Evolutionary conservation across 2,888 invertebrate species (phyloP), one percentile per base, ranked within the genome.

Genomic region (Microctonus aethiopoides): DNA sequence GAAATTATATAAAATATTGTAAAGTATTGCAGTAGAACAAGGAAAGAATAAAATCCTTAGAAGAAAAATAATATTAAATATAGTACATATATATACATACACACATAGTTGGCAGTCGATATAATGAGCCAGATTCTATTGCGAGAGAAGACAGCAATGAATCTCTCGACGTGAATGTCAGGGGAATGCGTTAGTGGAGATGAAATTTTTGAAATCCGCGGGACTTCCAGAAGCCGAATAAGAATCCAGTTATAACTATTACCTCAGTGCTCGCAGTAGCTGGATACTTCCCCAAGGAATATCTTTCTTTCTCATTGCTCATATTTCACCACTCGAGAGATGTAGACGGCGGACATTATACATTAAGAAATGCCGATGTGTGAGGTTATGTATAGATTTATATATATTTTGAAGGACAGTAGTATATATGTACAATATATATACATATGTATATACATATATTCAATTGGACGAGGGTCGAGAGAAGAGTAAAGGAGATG

Each of bases 111-210:
- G 26, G 34, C 9, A 64, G 34, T 52, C 36, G 20, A 64, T 34
- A 22, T 57, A 57, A 57, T 57, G 24, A 26, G 57, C 32, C 32
- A 41, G 61, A 63, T 67, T 56, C 68, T 67, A 67, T 41, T 73
- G 46, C 46, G 16, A n/a, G 74, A 72, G 74, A 79, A 77, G 76
- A 78, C 70, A 77, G 64, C 72, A 73, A 78, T 80, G 73, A 79
- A 79, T 82, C 80, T 78, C 54, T 82, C 80, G 68, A 71, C 80
- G 29, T 16, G 22, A 20, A 65, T 13, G 39, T 41, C 52, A 34
- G 51, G 54, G 34, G 39, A 39, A 29, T 52, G 16, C 46, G 46
- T 46, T 16, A 16, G 36, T 36, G 46, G 16, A 16, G 46, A 60
- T 63, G 39, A 70, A 32, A 73, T 70, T 66, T 71, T 68, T 70